A percentile compares a stretch with the other conserved stretches of the same genome.
phyloP scores from a whole-genome alignment of 2,888 invertebrate species.

The Chrysolina oricalcia region DNA sequence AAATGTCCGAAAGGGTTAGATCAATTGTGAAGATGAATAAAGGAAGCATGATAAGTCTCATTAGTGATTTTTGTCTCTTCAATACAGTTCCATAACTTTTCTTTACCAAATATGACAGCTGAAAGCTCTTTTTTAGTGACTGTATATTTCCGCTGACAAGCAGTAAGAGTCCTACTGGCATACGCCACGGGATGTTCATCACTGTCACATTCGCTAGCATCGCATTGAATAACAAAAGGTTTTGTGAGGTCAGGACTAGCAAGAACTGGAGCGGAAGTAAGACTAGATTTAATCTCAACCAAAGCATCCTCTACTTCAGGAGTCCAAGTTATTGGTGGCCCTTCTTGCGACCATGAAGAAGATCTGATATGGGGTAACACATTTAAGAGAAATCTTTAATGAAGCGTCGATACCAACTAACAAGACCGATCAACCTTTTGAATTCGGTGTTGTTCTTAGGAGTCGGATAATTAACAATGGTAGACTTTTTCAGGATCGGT shows the following conservation, averaged over 20 bases:
- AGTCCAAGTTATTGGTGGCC: slow-evolving; percentile 49
- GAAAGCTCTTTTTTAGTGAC: slow-evolving; percentile 53
- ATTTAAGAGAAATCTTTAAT: slow-evolving; percentile 41
- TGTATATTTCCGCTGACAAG: slow-evolving; percentile 48
- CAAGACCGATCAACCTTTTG: slow-evolving; percentile 35
- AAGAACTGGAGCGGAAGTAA: slow-evolving; percentile 43
- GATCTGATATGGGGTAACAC: slow-evolving; percentile 43
- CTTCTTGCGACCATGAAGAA: slow-evolving; percentile 47
- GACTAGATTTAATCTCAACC: slow-evolving; percentile 44
- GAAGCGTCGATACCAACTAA: slow-evolving; percentile 43
- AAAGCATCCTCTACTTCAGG: slow-evolving; percentile 45
- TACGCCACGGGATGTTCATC: slow-evolving; percentile 45
- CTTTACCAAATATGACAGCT: slow-evolving; percentile 51
- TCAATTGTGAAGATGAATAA: slow-evolving; percentile 57
- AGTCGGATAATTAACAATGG: slow-evolving; percentile 29
- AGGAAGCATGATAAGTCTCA: slow-evolving; percentile 57
- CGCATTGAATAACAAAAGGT: slow-evolving; percentile 45
- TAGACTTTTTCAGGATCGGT: slow-evolving; percentile 36
- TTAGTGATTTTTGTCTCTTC: slow-evolving; percentile 53
- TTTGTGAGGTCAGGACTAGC: slow-evolving; percentile 51
- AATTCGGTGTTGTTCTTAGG: slow-evolving; percentile 39
- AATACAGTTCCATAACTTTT: slow-evolving; percentile 56
- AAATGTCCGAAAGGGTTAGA: slow-evolving; percentile 58
- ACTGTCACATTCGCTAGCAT: slow-evolving; percentile 48
- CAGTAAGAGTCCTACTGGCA: slow-evolving; percentile 43